phyloP scores from a whole-genome alignment of 1,140 invertebrate species.

The Pseudomyrmex pallidus region DNA sequence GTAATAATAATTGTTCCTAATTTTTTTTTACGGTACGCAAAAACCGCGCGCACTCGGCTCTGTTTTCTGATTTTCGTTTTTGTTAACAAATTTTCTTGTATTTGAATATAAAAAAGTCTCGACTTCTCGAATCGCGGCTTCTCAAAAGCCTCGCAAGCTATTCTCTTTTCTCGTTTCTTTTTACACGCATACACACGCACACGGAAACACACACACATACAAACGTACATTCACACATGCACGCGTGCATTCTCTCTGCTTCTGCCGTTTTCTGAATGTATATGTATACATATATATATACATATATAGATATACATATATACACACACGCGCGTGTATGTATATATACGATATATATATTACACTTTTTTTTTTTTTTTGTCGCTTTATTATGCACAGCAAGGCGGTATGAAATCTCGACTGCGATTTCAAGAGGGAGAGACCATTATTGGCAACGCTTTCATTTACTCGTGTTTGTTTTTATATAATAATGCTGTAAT shows the following conservation, averaged over 20 bases:
- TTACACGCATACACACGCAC: constrained; percentile 52
- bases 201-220: constrained; percentile 20
- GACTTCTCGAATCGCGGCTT: constrained; percentile 55
- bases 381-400: constrained; percentile 31
- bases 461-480: constrained; percentile 19
- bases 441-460: constrained; percentile 48
- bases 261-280: constrained; percentile 23
- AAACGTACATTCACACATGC: constrained; percentile 7
- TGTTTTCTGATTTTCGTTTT: constrained; percentile 43
- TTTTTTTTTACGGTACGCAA: constrained; percentile 31
- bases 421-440: constrained; percentile 43
- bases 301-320: neutral
- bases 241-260: constrained; percentile 27
- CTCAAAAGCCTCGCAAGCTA: constrained; percentile 62
- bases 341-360: constrained; percentile 4
- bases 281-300: constrained; percentile 17
- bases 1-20: constrained; percentile 54
- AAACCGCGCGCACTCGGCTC: constrained; percentile 8
- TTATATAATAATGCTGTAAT: constrained; percentile 42
- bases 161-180: constrained; percentile 50
- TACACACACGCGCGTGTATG: neutral
- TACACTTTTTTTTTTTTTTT: constrained; percentile 8
- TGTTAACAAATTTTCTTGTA: constrained; percentile 61
- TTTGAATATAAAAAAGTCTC: constrained; percentile 70
- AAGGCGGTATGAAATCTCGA: constrained; percentile 39